A percentile compares a stretch with the other conserved stretches of the same genome.
Evolutionary conservation across 1,140 invertebrate species (phyloP).

Genomic region (Drosophila sp.): DNA sequence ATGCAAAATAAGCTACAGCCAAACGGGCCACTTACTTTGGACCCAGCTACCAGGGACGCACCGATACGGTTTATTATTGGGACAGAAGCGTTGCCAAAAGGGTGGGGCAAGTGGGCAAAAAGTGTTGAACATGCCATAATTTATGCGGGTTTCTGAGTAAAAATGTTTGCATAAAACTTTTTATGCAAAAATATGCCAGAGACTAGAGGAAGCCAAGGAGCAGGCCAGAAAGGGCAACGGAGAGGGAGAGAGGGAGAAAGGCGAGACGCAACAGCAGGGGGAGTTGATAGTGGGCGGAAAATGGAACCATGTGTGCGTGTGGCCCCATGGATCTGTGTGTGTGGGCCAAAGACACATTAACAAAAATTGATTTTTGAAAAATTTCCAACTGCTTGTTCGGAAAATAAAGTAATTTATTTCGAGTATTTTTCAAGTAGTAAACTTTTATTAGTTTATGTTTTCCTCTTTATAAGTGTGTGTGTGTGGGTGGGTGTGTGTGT

Average conservation of each 20-base stretch:
- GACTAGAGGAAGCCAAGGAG: constrained; percentile 36
- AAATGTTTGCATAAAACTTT: constrained; percentile 62
- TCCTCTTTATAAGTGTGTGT: constrained; percentile 42
- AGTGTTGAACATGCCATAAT: constrained; percentile 40
- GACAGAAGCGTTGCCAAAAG: constrained; percentile 21
- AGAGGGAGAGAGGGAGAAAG: background rate
- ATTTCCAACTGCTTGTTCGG: constrained; percentile 56
- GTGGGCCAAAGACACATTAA: constrained; percentile 62
- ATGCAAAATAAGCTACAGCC: constrained; percentile 59
- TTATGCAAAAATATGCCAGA: constrained; percentile 61
- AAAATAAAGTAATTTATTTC: constrained; percentile 80
- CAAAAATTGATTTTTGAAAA: constrained; percentile 77
- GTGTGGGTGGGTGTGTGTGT: constrained; percentile 4
- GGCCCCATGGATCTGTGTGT: background rate
- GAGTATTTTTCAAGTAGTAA: constrained; percentile 63
- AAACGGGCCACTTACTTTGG: constrained; percentile 19
- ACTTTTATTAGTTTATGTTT: constrained; percentile 77
- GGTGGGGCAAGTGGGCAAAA: constrained; percentile 1
- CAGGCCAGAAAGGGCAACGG: background rate
- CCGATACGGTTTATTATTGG: constrained; percentile 58
- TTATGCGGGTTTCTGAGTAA: constrained; percentile 60
- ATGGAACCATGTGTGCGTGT: constrained; percentile 5
- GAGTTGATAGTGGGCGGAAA: constrained; percentile 7
- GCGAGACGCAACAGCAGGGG: background rate
- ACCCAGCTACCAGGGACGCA: constrained; percentile 26